phyloP scores from a whole-genome alignment of 1,140 invertebrate genomes.

The Aricia agestis region DNA sequence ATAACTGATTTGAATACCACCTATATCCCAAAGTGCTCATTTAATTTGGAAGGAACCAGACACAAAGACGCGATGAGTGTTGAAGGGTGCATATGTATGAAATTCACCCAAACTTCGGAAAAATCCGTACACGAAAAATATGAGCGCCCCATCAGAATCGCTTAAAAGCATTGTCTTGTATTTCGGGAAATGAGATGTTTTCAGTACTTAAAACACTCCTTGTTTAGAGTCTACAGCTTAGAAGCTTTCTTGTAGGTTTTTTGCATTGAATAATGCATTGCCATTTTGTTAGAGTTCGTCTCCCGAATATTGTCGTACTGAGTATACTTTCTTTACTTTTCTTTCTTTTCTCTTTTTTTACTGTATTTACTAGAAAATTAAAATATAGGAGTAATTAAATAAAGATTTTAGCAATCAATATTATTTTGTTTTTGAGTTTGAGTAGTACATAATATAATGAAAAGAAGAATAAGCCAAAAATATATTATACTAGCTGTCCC shows the following conservation, averaged over 20 bases:
- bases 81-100: slow-evolving; percentile 39
- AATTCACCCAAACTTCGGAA: slow-evolving; percentile 35
- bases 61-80: slow-evolving; percentile 28
- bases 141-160: slow-evolving; percentile 45
- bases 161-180: slow-evolving; percentile 72
- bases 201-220: slow-evolving; percentile 47
- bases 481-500: too few species aligned
- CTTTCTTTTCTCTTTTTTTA: not conserved
- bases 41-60: slow-evolving; percentile 24
- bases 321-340: not conserved
- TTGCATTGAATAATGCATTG: slow-evolving; percentile 5
- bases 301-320: not conserved
- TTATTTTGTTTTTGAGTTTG: too few species aligned
- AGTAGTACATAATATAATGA: too few species aligned
- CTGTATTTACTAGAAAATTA: too few species aligned
- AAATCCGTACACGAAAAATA: slow-evolving; percentile 39
- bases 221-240: slow-evolving; percentile 42
- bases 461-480: too few species aligned
- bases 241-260: slow-evolving; percentile 25
- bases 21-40: slow-evolving; percentile 5
- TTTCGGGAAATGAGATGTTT: slow-evolving; percentile 55
- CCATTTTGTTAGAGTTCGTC: not conserved
- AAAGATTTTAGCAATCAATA: too few species aligned
- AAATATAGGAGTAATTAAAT: too few species aligned
- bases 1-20: not conserved